Evolutionary conservation across 2,888 invertebrate genomes (phyloP), one percentile per base, ranked within the genome.

Genomic region (Onchidella celtica): DNA sequence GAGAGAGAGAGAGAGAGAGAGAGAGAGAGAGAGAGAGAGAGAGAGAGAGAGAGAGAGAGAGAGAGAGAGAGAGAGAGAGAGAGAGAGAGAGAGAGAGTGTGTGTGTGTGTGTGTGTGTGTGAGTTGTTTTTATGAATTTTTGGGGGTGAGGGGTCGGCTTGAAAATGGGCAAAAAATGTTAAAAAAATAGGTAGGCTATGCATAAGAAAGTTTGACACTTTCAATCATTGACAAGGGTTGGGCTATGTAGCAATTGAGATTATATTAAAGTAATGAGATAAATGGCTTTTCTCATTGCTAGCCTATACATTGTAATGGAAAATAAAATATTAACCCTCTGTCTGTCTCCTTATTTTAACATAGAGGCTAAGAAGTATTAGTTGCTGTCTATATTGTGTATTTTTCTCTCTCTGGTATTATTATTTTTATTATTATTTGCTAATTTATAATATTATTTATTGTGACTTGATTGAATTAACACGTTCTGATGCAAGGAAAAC

Each of bases 401-500:
- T 21, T 24, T 29, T 40, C 40, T 36, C 38, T 38, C 40, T 14
- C 9, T 38, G 21, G 21, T n/a, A 14, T 69, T 29, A 69, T 40
- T 69, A 17, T 21, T 69, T 69, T 63, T n/a, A 63, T 27, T 74
- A 32, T 24, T 61, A n/a, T 24, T 21, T 61, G 36, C 32, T 61
- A 29, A 24, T 55, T 74, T 74, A 24, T 36, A 61, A 34, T 36
- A 36, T 38, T 21, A 11, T 74, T 27, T 61, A 24, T 61, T 74
- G 47, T 38, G 38, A 74, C 55, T 47, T 36, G 40, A 65, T 32
- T 76, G 65, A 40, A 63, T 38, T 61, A 76, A 76, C 76, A 40
- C 65, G 76, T 40, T 32, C 29, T 63, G 38, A 76, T 76, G 76
- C 76, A 76, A 76, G 66, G 29, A 61, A 63, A 76, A 66, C 76